Evolutionary conservation across 1,140 invertebrate genomes (phyloP), one percentile per base, ranked within the genome.

Genomic region (Cyphomyrmex costatus): DNA sequence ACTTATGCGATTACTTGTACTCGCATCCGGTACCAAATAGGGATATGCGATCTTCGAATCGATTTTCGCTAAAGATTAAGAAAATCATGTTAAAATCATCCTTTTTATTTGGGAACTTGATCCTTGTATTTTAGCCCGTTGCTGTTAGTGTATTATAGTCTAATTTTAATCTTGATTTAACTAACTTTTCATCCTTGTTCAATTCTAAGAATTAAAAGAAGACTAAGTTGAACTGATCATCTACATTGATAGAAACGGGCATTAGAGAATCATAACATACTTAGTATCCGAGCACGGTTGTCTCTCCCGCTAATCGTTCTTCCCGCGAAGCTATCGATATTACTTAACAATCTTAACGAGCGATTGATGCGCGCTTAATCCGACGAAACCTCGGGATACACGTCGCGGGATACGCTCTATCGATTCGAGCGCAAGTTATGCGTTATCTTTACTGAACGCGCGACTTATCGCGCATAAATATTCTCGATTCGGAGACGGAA

Each of bases 401-500:
- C 7, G 4, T 65, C 42, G 36, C 58, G 27, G 21, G 21, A 68
- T 53, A 68, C n/a, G 30, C 12, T 68, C 65, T 56, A 70, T 80
- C 78, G 49, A 71, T 27, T 80, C 16, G 19, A 24, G 46, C 74
- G 12, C 27, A 21, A 19, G 16, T 33, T 51, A 60, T 42, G 19
- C 24, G 68, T 49, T 74, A 60, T 74, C 53, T 73, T 73, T 83
- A 74, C 60, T 83, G 84, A 87, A 82, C 63, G 53, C 78, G 5
- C 63, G 70, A 70, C 73, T 85, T 88, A 87, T 86, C 79, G 49
- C 70, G 73, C 36, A 68, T 73, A 82, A 82, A 82, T 60, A 82
- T 83, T 46, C 49, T 33, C 51, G 21, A 24, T 60, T 16, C 21
- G 49, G 6, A 14, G 51, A 42, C 16, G 24, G 24, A 46, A 51